Evolutionary conservation across 2,113 vertebrate genomes (phyloP), one percentile per base, ranked within the genome.

Genomic region (Cyrtonyx montezumae): DNA sequence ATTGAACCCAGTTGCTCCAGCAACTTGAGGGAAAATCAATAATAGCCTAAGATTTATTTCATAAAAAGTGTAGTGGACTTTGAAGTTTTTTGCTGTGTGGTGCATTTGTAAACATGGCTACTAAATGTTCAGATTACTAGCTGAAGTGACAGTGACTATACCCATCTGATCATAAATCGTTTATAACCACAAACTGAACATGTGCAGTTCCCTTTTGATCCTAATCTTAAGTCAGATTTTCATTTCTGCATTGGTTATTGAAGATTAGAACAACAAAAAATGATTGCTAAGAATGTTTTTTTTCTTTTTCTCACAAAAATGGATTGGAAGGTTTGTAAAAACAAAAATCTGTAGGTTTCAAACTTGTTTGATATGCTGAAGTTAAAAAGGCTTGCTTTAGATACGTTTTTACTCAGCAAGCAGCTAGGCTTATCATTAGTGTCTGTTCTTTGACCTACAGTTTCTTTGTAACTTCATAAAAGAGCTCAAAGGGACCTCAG

Each of bases 81-180:
- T 42, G 32, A 18, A 34, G 45, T 6, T 20, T 8, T 63, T 51
- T 84, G 18, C 15, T 66, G 9, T 46, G 15, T 53, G 49, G 2
- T 53, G 12, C 1, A 8, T 65, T 51, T 56, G n/a, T 66, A 78
- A 80, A 81, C 8, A 32, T 0, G 0, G 20, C 21, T 16, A 42
- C 14, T 63, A 82, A 89, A 21, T 2, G 3, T 93, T 48, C 9
- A n/a, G 36, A 88, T 30, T 74, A 20, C 6, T 63, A 68, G 28
- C 59, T 74, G 67, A 70, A 30, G 13, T 85, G 32, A 43, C 30
- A 81, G 21, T 49, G 67, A 42, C 8, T 32, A 13, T 43, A 61
- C 25, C 30, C 34, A 70, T 71, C 45, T 59, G 45, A 49, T 82
- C 32, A 30, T n/a, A 68, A 48, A 19, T 71, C 26, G 36, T 26